phyloP scores from a whole-genome alignment of 2,888 invertebrate genomes.

The Phyllotreta striolata region DNA sequence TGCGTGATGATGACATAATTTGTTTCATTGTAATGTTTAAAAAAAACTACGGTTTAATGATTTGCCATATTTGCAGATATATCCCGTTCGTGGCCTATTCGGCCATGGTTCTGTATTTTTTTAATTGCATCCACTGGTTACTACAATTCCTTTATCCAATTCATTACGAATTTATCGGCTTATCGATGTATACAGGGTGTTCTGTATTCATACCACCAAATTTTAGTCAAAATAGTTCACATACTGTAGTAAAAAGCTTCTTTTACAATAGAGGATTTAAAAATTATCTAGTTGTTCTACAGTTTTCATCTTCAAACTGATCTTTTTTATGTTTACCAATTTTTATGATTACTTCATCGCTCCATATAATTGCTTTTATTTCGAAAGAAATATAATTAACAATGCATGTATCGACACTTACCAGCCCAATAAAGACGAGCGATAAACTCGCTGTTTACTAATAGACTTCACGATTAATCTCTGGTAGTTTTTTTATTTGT shows the following conservation, averaged over 20 bases:
- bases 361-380: conserved; percentile 22
- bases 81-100: conserved; percentile 31
- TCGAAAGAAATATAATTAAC: conserved; percentile 25
- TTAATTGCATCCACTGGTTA: conserved; percentile 3
- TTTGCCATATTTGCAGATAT: conserved; percentile 34
- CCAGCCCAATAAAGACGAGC: conserved; percentile 23
- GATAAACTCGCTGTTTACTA: conserved; percentile 9
- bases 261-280: no score
- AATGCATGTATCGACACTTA: conserved; percentile 30
- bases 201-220: no score
- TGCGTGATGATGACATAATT: conserved; percentile 37
- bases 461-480: background rate
- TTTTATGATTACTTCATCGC: conserved; percentile 8
- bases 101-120: conserved; percentile 26
- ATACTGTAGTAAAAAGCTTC: no score
- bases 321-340: background rate
- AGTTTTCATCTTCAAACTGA: background rate
- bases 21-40: conserved; percentile 33
- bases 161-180: no score
- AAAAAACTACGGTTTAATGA: conserved; percentile 28
- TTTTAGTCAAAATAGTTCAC: no score
- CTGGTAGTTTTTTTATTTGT: conserved; percentile 5
- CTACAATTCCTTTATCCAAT: no score
- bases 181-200: background rate
- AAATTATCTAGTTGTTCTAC: no score